Evolutionary conservation across 2,888 invertebrate species (phyloP).

Genomic region (Nomada ferruginata): DNA sequence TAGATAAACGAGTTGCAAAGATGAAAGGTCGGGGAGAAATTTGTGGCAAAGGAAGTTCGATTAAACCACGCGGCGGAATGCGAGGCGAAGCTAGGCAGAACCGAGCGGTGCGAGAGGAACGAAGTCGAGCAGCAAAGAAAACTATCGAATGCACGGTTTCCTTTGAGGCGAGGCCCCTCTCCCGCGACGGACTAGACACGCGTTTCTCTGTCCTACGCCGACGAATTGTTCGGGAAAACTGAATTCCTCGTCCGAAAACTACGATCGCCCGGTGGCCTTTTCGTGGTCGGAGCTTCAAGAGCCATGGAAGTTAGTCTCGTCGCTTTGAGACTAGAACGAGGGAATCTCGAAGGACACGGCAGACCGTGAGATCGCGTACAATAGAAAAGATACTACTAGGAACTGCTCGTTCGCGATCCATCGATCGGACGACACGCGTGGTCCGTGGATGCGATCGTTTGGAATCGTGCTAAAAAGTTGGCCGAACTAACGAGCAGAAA

Average conservation of each 20-base stretch:
- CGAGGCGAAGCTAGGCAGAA: not conserved
- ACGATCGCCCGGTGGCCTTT: slow-evolving; percentile 13
- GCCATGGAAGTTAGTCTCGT: not conserved
- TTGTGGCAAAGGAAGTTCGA: not conserved
- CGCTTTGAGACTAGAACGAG: slow-evolving; percentile 3
- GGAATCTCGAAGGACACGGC: not conserved
- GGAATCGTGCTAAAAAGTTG: not conserved
- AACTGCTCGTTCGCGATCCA: not conserved
- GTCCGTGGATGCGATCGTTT: slow-evolving; percentile 1
- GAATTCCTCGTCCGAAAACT: slow-evolving; percentile 8
- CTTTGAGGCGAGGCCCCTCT: slow-evolving; percentile 10
- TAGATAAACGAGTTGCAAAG: not conserved
- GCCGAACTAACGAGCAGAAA: not conserved
- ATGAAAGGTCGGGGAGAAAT: not conserved
- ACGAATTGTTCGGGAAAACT: slow-evolving; percentile 33
- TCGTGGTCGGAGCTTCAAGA: slow-evolving; percentile 7
- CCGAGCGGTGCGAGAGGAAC: not conserved
- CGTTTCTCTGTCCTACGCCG: slow-evolving; percentile 1
- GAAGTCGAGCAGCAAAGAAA: not conserved
- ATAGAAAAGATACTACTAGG: not conserved
- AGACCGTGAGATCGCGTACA: not conserved
- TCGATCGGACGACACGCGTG: not conserved
- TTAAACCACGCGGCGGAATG: slow-evolving; percentile 4
- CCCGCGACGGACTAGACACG: not conserved
- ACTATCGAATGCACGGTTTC: slow-evolving; percentile 11